Conservation (phyloP, 2,888 invertebrate genomes). For the Drosophila cognata region DNA sequence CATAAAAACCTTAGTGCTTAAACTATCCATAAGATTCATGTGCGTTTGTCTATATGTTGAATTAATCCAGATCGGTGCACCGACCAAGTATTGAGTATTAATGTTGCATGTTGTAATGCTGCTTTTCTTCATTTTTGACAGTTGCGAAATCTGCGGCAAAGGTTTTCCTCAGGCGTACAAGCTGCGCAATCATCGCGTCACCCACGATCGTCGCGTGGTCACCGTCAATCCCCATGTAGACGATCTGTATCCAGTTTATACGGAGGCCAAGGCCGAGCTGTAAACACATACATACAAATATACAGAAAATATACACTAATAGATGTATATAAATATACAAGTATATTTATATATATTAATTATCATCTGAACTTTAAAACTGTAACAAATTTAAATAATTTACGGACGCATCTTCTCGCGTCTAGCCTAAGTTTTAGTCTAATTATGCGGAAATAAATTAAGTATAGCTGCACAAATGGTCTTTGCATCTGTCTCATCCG, state of each 20-base stretch:
- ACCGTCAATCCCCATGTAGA: conserved; percentile 42
- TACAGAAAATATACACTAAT: not conserved
- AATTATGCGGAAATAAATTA: conserved; percentile 89
- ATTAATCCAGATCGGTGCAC: not conserved
- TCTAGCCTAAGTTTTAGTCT: conserved; percentile 64
- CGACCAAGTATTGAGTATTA: not conserved
- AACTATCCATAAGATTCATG: not conserved
- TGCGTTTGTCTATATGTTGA: not conserved
- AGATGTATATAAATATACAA: conserved; percentile 20
- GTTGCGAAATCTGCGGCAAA: conserved; percentile 82
- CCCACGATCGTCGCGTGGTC: conserved; percentile 72
- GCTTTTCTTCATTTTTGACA: conserved; percentile 20
- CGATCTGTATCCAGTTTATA: conserved; percentile 57
- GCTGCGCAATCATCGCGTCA: conserved; percentile 77
- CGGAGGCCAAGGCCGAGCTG: conserved; percentile 58
- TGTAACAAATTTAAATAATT: conserved; percentile 61
- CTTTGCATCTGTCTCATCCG: conserved; percentile 95
- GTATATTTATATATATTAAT: conserved; percentile 34
- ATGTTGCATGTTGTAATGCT: not conserved
- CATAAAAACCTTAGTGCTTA: not conserved
- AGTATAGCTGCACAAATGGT: conserved; percentile 95
- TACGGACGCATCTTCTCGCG: conserved; percentile 49
- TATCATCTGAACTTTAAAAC: conserved; percentile 55
- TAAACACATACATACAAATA: conserved; percentile 44
- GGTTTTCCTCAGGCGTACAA: conserved; percentile 82